A percentile compares a stretch with the other conserved stretches of the same genome.
Evolutionary conservation across 2,113 vertebrate genomes (phyloP).

Genomic region (Brachyistius frenatus): DNA sequence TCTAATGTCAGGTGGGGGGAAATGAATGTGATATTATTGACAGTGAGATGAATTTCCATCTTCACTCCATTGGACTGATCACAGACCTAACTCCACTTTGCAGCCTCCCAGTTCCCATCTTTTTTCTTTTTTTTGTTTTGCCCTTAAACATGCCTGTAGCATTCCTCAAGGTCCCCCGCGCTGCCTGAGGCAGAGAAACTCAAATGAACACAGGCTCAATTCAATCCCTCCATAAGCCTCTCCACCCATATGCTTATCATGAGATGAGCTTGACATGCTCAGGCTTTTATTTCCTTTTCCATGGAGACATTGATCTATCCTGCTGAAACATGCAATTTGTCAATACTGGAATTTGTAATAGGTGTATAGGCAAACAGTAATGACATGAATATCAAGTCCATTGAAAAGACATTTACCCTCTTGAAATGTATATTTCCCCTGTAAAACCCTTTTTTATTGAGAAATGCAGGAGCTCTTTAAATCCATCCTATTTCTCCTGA

Average conservation of each 20-base stretch:
- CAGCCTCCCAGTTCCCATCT: constrained; percentile 22
- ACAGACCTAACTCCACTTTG: constrained; percentile 43
- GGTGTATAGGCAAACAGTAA: constrained; percentile 21
- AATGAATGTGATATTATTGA: constrained; percentile 69
- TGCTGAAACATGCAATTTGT: constrained; percentile 51
- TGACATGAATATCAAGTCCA: constrained; percentile 13
- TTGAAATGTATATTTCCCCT: constrained; percentile 41
- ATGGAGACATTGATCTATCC: constrained; percentile 55
- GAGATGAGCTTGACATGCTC: constrained; percentile 57
- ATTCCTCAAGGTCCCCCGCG: constrained; percentile 72
- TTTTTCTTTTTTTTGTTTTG: constrained; percentile 34
- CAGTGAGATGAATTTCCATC: constrained; percentile 53
- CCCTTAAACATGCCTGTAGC: constrained; percentile 81
- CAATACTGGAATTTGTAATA: constrained; percentile 61
- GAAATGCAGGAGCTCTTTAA: constrained; percentile 20
- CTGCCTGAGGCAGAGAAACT: constrained; percentile 79
- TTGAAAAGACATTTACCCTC: constrained; percentile 30
- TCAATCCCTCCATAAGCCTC: constrained; percentile 56
- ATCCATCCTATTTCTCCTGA: constrained; percentile 38
- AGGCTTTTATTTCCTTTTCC: constrained; percentile 59
- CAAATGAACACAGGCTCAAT: constrained; percentile 54
- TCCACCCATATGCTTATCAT: constrained; percentile 67
- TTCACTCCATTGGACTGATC: constrained; percentile 47
- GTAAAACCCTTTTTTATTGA: constrained; percentile 51
- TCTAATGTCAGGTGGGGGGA: constrained; percentile 10